Evolutionary conservation across 2,113 vertebrate genomes (phyloP), one percentile per base, ranked within the genome.

Genomic region (Lagopus muta): DNA sequence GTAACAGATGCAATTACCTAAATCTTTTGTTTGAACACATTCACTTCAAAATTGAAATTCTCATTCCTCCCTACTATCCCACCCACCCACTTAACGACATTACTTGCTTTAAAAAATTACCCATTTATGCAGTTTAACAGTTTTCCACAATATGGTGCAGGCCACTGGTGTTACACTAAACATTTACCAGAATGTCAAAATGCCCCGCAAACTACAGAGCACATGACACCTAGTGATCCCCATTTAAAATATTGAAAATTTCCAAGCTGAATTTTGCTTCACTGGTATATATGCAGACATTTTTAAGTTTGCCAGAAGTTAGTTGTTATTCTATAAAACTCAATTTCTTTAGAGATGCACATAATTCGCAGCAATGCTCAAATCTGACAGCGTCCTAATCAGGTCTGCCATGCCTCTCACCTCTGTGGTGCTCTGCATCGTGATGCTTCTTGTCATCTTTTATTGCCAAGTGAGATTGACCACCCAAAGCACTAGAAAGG

Each of bases 381-480:
- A 89, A 95, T 81, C 0, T 94, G 80, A 85, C 43, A 96, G 69
- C 5, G 97, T 97, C 98, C 98, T 98, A 98, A 96, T 98, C 97
- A 92, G 97, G 98, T 94, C 98, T 98, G 96, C 97, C 97, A 78
- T 96, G 98, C 96, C 97, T 97, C 98, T 99, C 98, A 99, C 99
- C 99, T 99, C 99, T 98, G 97, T 99, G 98, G 98, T 99, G 98
- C 40, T 99, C 99, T 76, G 98, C 95, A 93, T 98, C 99, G 1
- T 99, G 97, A 93, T 98, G 98, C 96, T 99, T 99, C 98, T 99
- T 99, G 97, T 99, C 99, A 87, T 99, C 99, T 98, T 99, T 99
- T 95, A 98, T 98, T 84, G 96, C 95, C 97, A 99, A 98, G 97
- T 99, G 99, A 92, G 99, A 98, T 85, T 99, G 98, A 92, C 98